Conservation (phyloP, 1,140 invertebrate species). For the Macrocentrus cingulum region DNA sequence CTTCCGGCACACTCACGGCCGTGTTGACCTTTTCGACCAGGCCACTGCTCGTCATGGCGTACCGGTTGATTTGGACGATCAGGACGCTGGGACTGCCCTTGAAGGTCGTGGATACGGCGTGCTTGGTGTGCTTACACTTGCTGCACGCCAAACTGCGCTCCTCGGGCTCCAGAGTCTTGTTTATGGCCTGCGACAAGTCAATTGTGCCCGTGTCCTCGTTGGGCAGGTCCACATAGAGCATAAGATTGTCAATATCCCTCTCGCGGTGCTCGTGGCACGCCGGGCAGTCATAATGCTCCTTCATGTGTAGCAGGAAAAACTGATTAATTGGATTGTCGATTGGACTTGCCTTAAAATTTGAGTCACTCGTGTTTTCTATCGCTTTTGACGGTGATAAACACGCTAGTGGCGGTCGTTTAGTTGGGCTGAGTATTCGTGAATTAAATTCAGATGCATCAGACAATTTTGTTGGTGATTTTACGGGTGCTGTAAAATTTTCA, state of each 20-base stretch:
- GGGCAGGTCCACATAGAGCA: slow-evolving; percentile 44
- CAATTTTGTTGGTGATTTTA: slow-evolving; percentile 15
- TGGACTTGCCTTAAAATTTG: background rate
- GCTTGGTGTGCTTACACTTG: slow-evolving; percentile 39
- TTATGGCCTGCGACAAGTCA: slow-evolving; percentile 37
- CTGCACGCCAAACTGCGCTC: slow-evolving; percentile 43
- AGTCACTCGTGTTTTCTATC: background rate
- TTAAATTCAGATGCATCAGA: slow-evolving; percentile 33
- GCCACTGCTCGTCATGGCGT: slow-evolving; percentile 41
- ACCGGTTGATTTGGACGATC: slow-evolving; percentile 47
- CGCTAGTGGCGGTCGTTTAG: slow-evolving; percentile 34
- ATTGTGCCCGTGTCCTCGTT: slow-evolving; percentile 31
- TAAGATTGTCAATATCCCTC: slow-evolving; percentile 44
- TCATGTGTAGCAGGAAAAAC: slow-evolving; percentile 45
- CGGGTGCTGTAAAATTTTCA: slow-evolving; percentile 28
- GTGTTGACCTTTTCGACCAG: slow-evolving; percentile 44
- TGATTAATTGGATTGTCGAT: slow-evolving; percentile 43
- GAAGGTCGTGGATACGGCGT: slow-evolving; percentile 41
- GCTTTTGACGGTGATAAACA: slow-evolving; percentile 31
- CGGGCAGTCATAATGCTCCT: slow-evolving; percentile 45
- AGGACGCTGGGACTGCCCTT: slow-evolving; percentile 43
- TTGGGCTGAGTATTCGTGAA: slow-evolving; percentile 27
- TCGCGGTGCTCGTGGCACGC: slow-evolving; percentile 40
- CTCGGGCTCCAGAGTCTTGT: slow-evolving; percentile 39
- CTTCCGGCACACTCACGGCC: slow-evolving; percentile 40